These are phyloP conservation scores for Lomographa bimaculata DNA, from an alignment of 2,888 invertebrate species.

Conservation along the genomic window DNA sequence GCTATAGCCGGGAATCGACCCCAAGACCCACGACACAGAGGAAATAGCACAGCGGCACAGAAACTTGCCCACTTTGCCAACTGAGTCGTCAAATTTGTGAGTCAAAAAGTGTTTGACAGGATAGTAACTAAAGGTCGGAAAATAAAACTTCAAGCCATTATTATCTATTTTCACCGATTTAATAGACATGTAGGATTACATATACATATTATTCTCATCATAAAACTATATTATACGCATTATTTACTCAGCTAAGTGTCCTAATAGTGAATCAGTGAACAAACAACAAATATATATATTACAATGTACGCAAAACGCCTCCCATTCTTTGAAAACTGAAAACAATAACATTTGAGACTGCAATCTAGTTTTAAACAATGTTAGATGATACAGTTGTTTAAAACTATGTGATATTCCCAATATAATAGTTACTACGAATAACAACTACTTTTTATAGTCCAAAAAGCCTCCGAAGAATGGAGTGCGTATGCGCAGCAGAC, in stretches of 20 bases:
- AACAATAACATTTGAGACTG: no score
- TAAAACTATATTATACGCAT: constrained; percentile 81
- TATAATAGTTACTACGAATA: no score
- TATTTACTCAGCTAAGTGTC: constrained; percentile 77
- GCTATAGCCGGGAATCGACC: no score
- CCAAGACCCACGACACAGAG: no score
- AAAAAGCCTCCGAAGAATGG: constrained; percentile 1
- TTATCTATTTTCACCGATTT: constrained; percentile 81
- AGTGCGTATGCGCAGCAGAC: constrained; percentile 34
- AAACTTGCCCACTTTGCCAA: no score
- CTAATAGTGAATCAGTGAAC: constrained; percentile 77
- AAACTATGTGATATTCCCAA: no score
- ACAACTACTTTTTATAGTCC: no score
- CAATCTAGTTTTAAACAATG: not conserved
- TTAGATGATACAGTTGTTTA: no score
- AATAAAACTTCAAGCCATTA: constrained; percentile 54
- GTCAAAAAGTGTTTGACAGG: no score
- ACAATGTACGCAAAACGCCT: constrained; percentile 27
- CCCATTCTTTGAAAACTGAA: constrained; percentile 5
- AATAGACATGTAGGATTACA: constrained; percentile 84
- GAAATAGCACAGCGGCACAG: no score
- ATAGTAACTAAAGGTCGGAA: not conserved
- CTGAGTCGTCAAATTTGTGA: no score
- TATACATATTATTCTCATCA: constrained; percentile 79
- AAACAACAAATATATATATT: constrained; percentile 63